Conservation (phyloP, 2,797 vertebrate species). For the Oreortyx pictus region DNA sequence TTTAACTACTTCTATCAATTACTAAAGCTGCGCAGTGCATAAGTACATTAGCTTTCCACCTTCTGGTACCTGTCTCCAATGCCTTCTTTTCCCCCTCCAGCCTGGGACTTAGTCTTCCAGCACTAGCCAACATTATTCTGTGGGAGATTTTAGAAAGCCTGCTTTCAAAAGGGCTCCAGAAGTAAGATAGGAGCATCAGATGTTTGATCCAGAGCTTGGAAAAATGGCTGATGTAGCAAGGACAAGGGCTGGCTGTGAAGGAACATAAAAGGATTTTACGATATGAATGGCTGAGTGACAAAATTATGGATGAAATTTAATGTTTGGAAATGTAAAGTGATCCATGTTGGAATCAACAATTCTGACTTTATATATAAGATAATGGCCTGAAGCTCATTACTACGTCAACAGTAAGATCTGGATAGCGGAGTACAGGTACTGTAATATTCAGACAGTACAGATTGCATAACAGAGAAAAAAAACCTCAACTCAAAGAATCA, state of each 20-base stretch:
- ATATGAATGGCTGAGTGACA: background rate
- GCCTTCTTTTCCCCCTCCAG: background rate
- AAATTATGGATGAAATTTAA: background rate
- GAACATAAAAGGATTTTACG: background rate
- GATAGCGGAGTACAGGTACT: background rate
- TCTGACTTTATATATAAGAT: background rate
- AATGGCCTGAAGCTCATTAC: background rate
- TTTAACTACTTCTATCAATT: constrained; percentile 50
- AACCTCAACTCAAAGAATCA: background rate
- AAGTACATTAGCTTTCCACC: background rate
- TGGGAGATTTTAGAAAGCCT: background rate
- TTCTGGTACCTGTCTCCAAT: background rate
- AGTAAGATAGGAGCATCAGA: background rate
- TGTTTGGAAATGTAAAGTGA: background rate
- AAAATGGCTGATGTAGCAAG: background rate
- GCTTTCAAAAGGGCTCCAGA: constrained; percentile 5
- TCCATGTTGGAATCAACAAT: background rate
- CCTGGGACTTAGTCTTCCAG: background rate
- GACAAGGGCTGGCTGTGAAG: background rate
- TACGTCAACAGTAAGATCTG: background rate
- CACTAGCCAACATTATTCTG: background rate
- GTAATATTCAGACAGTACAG: background rate
- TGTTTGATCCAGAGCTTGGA: background rate
- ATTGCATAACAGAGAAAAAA: background rate
- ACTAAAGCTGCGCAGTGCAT: constrained; percentile 1